Percentiles rank a stretch among this genome's conserved stretches.
These are phyloP conservation scores for Symphodus melops DNA, from an alignment of 2,113 vertebrate species.

Conservation along the genomic window DNA sequence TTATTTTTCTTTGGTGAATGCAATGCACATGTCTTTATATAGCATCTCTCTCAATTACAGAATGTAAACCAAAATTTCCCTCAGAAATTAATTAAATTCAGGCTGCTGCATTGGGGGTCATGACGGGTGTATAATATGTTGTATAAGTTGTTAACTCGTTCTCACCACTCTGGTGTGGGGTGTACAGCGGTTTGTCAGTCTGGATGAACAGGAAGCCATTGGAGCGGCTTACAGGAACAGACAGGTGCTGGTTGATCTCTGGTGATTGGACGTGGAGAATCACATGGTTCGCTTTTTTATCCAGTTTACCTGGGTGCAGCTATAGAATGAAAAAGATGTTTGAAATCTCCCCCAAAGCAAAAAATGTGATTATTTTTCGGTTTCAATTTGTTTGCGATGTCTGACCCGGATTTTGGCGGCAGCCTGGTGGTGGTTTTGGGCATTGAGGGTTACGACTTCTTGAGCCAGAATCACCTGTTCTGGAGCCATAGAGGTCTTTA, in stretches of 20 bases:
- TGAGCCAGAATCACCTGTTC: constrained; percentile 62
- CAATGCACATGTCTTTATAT: too few species aligned
- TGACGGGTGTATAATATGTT: not conserved
- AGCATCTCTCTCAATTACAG: too few species aligned
- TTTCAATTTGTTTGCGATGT: not conserved
- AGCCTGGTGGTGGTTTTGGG: constrained; percentile 84
- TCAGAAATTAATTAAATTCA: too few species aligned
- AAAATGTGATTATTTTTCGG: too few species aligned
- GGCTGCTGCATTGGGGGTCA: constrained; percentile 7
- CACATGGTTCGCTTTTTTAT: constrained; percentile 71
- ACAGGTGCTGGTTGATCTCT: constrained; percentile 82
- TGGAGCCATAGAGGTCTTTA: constrained; percentile 88
- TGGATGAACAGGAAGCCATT: constrained; percentile 95
- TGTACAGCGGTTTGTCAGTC: constrained; percentile 94
- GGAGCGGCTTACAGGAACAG: constrained; percentile 82
- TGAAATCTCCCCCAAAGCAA: fast-evolving
- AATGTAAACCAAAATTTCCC: too few species aligned
- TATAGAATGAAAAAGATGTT: constrained; percentile 59
- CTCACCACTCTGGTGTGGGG: constrained; percentile 90
- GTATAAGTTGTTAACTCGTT: not conserved
- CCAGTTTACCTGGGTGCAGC: constrained; percentile 83
- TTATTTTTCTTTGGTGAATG: too few species aligned
- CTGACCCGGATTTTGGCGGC: constrained; percentile 83
- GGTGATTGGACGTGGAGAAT: constrained; percentile 85
- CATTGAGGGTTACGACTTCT: constrained; percentile 73